phyloP scores from a whole-genome alignment of 2,888 invertebrate species.

The Acleris literana region DNA sequence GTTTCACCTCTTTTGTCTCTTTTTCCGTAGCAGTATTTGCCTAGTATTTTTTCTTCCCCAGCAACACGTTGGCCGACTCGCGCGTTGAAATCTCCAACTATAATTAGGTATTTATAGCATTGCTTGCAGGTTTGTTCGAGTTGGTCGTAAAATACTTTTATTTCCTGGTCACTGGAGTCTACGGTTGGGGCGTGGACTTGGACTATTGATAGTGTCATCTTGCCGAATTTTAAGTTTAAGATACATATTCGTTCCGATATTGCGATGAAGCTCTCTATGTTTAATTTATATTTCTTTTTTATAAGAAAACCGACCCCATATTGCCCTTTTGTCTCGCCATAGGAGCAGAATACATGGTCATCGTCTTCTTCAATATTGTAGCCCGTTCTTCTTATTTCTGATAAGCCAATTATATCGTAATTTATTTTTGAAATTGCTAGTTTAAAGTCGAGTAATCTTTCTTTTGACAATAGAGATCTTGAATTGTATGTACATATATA shows the following conservation, averaged over 20 bases:
- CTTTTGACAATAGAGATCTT: no score
- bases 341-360: background rate
- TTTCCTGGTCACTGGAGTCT: background rate
- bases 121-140: background rate
- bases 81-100: constrained; percentile 2
- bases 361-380: background rate
- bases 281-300: background rate
- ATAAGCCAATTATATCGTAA: background rate
- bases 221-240: background rate
- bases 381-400: background rate
- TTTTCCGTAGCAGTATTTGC: constrained; percentile 1
- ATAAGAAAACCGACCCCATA: constrained; percentile 3
- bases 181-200: background rate
- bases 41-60: background rate
- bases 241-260: constrained; percentile 1
- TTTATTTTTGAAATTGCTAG: background rate
- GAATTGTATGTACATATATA: no score
- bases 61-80: background rate
- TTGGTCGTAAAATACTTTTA: background rate
- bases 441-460: no score
- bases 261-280: background rate
- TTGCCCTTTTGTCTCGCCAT: background rate
- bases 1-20: constrained; percentile 4
- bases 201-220: background rate
- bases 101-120: background rate